Conservation (phyloP, 2,797 vertebrate genomes). For the Neoniphon sammara region DNA sequence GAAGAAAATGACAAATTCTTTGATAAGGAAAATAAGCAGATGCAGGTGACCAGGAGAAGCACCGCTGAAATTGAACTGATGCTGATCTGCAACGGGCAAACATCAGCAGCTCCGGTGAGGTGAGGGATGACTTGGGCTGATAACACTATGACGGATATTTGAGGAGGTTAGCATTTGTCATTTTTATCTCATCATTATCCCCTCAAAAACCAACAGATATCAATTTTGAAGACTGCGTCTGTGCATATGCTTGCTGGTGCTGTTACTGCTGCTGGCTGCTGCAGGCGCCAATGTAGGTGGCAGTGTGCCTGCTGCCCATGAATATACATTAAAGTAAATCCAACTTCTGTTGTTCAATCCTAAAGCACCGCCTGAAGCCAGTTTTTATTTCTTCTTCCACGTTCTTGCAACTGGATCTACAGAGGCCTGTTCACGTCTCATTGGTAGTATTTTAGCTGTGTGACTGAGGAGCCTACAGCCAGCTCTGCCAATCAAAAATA, state of each 20-base stretch:
- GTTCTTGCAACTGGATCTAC: too few species aligned
- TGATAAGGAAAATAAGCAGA: conserved; percentile 33
- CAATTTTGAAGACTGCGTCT: conserved; percentile 32
- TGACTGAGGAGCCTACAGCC: too few species aligned
- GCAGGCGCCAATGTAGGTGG: too few species aligned
- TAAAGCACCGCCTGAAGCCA: too few species aligned
- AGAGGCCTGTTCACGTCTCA: too few species aligned
- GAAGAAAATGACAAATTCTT: conserved; percentile 32
- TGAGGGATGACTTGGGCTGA: conserved; percentile 22
- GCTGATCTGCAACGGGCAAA: conserved; percentile 37
- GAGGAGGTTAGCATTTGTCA: conserved; percentile 48
- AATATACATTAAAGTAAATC: not conserved
- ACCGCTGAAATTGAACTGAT: conserved; percentile 34
- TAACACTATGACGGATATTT: conserved; percentile 40
- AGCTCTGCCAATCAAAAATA: too few species aligned
- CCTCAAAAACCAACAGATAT: conserved; percentile 34
- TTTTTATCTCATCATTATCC: conserved; percentile 44
- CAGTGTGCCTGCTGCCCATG: not conserved
- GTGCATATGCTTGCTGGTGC: conserved; percentile 21
- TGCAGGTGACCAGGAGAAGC: not conserved
- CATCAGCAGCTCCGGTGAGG: conserved; percentile 23
- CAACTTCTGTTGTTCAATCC: not conserved
- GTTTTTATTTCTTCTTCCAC: too few species aligned
- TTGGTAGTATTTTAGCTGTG: too few species aligned
- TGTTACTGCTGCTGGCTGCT: not conserved